Conservation (phyloP, 2,888 invertebrate species). For the Mimachlamys varia region DNA sequence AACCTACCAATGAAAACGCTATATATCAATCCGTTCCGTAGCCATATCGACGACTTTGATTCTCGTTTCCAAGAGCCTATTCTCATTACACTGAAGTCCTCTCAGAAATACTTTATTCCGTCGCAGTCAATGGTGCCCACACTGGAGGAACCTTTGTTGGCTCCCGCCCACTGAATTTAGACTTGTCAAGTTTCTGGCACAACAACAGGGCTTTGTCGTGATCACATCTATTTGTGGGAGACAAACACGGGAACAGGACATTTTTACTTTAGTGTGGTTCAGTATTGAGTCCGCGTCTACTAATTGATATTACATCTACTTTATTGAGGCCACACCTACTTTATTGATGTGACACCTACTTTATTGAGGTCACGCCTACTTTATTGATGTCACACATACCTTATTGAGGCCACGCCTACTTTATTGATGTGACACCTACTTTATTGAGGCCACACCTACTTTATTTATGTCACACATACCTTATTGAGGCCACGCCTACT, state of each 20-base stretch:
- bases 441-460: not conserved
- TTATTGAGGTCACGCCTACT: too few species aligned
- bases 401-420: too few species aligned
- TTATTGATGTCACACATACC: too few species aligned
- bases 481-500: not conserved
- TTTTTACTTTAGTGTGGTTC: not conserved
- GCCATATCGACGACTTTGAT: constrained; percentile 71
- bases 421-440: not conserved
- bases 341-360: too few species aligned
- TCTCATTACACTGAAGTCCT: constrained; percentile 77
- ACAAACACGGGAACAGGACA: too few species aligned
- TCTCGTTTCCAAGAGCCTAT: constrained; percentile 73
- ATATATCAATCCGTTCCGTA: constrained; percentile 79
- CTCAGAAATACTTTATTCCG: constrained; percentile 79
- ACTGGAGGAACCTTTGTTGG: constrained; percentile 55
- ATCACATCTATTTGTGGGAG: too few species aligned
- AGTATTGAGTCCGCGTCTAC: not conserved
- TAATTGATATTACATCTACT: not conserved
- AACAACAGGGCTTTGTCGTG: not conserved
- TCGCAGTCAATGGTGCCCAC: constrained; percentile 72
- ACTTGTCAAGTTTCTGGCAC: not conserved
- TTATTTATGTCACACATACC: not conserved
- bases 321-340: not conserved
- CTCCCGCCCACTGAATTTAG: constrained; percentile 57
- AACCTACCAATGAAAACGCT: constrained; percentile 79